These are phyloP conservation scores for Atta cephalotes DNA, from an alignment of 1,140 invertebrate species.

Conservation along the genomic window DNA sequence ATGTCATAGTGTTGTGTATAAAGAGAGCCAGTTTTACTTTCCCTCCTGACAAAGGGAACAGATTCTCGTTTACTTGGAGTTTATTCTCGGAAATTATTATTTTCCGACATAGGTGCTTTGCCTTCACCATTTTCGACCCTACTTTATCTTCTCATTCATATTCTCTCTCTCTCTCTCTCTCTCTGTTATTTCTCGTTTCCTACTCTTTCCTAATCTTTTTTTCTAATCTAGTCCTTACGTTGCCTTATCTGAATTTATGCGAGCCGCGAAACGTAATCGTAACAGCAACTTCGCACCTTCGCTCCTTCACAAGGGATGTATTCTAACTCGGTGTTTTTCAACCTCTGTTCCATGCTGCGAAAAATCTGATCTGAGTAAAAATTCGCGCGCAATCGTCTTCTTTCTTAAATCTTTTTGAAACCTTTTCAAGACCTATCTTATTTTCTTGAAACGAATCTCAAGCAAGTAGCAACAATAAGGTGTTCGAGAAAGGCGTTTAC, in stretches of 20 bases:
- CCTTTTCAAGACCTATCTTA: neutral
- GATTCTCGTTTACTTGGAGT: conserved; percentile 72
- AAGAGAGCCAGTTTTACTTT: conserved; percentile 32
- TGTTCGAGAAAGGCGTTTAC: conserved; percentile 55
- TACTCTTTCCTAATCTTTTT: conserved; percentile 35
- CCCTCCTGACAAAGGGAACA: conserved; percentile 53
- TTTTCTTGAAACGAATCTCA: conserved; percentile 25
- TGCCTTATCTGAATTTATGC: conserved; percentile 36
- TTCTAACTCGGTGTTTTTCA: conserved; percentile 59
- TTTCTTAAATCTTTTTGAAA: neutral
- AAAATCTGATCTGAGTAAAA: neutral
- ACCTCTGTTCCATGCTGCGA: conserved; percentile 28
- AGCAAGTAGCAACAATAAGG: conserved; percentile 29
- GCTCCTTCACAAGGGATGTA: conserved; percentile 11
- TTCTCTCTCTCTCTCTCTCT: conserved; percentile 41
- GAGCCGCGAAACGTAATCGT: conserved; percentile 58
- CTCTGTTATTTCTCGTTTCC: conserved; percentile 38
- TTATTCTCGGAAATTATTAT: conserved; percentile 56
- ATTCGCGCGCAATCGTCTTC: neutral
- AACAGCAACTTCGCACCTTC: conserved; percentile 57
- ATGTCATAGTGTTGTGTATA: conserved; percentile 12
- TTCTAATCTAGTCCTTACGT: conserved; percentile 33
- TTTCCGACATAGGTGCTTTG: conserved; percentile 50
- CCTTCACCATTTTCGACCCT: conserved; percentile 26
- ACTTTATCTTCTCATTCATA: conserved; percentile 32